A percentile compares a stretch with the other conserved stretches of the same genome.
Conservation (phyloP, 2,888 invertebrate species). For the Myathropa florea region DNA sequence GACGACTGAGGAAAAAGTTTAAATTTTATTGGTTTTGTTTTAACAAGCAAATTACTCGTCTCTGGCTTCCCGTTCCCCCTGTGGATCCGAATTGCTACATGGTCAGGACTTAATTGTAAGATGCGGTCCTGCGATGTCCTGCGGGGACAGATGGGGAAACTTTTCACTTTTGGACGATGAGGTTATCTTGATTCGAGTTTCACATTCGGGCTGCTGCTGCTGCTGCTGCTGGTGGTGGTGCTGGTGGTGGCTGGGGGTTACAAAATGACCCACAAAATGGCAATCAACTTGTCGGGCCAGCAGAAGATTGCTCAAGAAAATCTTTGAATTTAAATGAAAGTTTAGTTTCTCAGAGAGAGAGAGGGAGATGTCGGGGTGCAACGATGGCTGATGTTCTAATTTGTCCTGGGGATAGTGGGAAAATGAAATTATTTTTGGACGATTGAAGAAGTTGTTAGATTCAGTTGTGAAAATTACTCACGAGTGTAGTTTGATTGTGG, state of each 20-base stretch:
- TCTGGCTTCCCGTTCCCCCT: too few species aligned
- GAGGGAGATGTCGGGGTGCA: background rate
- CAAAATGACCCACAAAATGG: conserved; percentile 43
- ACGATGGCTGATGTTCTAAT: background rate
- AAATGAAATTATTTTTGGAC: conserved; percentile 1
- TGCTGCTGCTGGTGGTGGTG: too few species aligned
- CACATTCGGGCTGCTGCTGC: too few species aligned
- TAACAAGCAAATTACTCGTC: conserved; percentile 59
- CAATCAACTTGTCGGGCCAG: conserved; percentile 24
- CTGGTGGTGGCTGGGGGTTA: background rate
- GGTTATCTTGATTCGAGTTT: conserved; percentile 43
- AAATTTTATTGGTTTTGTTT: conserved; percentile 66
- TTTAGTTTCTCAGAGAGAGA: conserved; percentile 1
- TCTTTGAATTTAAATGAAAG: conserved; percentile 37
- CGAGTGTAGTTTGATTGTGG: background rate
- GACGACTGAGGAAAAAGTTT: conserved; percentile 41
- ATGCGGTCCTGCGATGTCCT: conserved; percentile 53
- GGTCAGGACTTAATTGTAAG: conserved; percentile 61
- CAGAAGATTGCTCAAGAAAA: conserved; percentile 22
- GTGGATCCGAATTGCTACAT: background rate
- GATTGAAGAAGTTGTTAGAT: conserved; percentile 6
- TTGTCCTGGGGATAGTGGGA: background rate
- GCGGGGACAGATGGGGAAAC: conserved; percentile 35
- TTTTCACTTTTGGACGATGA: conserved; percentile 52
- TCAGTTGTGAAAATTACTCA: background rate